Base-by-base conservation (phyloP, 2,113 vertebrate genomes). In the Sapajus apella region DNA sequence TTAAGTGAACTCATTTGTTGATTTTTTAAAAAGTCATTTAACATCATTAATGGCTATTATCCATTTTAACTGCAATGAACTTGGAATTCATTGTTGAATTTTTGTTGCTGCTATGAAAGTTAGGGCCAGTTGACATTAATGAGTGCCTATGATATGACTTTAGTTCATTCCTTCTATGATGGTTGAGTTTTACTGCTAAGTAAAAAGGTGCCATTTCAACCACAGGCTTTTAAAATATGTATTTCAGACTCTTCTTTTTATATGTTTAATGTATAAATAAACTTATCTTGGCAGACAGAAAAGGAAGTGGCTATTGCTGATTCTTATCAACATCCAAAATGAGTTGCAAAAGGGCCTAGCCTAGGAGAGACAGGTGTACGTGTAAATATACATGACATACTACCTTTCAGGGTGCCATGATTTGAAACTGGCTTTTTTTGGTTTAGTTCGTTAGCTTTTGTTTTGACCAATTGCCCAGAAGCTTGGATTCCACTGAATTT, bases 31-130 rank as follows among this genome's bases (percentile, higher is more conserved):
- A 37, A 70, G 37, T 52, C 47, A 52, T 68, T 85, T 81, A 75
- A 58, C 17, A 25, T 84, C 8, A 25, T 72, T 89, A 93, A 70
- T 91, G 40, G 56, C 82, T 47, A 9, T 61, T 84, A 6, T 85
- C 43, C 13, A 58, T 80, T 85, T 86, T 72, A 81, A 90, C 88
- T 87, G 81, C 47, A 72, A 6, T 52, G 47, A 64, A 79, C 40
- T 43, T 79, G 88, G 83, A n/a, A 11, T 40, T 88, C 58, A 20
- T 52, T 88, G 77, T 95, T 93, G 86, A 73, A 81, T 35, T 87
- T 79, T 45, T 79, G 61, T 93, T 84, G 27, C 37, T 64, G 18
- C 45, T 93, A 0, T 80, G 72, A 61, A 87, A 30, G 11, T 58
- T 18, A 20, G 50, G 32, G 17, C 27, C 43, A 25, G 18, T 35